Percentiles rank a stretch among this genome's conserved stretches.
These are phyloP conservation scores for Bellardia pandia DNA, from an alignment of 2,888 invertebrate species.

Conservation along the genomic window DNA sequence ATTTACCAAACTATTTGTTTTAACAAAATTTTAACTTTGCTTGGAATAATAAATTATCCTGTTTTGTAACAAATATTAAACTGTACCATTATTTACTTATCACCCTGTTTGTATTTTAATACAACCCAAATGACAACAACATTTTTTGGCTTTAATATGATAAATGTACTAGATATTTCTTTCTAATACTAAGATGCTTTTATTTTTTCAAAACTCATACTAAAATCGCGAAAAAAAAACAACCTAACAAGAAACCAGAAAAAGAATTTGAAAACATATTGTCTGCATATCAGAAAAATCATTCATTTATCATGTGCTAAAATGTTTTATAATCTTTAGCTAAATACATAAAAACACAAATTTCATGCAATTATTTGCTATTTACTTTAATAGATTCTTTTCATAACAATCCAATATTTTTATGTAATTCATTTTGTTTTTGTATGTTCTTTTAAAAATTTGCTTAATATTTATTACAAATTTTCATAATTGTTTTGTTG, in stretches of 20 bases:
- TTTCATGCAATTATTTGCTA: constrained; percentile 58
- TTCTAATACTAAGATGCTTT: constrained; percentile 1
- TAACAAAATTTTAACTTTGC: too few species aligned
- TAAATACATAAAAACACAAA: constrained; percentile 26
- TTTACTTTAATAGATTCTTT: constrained; percentile 48
- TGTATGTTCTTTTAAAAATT: constrained; percentile 6
- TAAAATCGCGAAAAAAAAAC: constrained; percentile 15
- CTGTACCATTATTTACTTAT: background rate
- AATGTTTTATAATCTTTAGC: constrained; percentile 59
- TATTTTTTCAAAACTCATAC: constrained; percentile 4
- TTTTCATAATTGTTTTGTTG: constrained; percentile 71
- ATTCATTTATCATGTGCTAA: constrained; percentile 72
- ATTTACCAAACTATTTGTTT: too few species aligned
- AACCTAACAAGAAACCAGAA: constrained; percentile 3
- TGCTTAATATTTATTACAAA: constrained; percentile 42
- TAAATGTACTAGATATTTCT: constrained; percentile 57
- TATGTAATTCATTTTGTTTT: background rate
- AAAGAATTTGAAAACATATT: background rate
- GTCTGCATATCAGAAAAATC: constrained; percentile 71
- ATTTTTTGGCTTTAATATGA: constrained; percentile 57
- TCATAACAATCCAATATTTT: background rate
- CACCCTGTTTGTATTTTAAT: constrained; percentile 16
- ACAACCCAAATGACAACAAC: constrained; percentile 35
- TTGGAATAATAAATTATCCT: too few species aligned
- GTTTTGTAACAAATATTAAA: too few species aligned